Conservation (phyloP, 2,113 vertebrate species). For the Paramisgurnus dabryanus region DNA sequence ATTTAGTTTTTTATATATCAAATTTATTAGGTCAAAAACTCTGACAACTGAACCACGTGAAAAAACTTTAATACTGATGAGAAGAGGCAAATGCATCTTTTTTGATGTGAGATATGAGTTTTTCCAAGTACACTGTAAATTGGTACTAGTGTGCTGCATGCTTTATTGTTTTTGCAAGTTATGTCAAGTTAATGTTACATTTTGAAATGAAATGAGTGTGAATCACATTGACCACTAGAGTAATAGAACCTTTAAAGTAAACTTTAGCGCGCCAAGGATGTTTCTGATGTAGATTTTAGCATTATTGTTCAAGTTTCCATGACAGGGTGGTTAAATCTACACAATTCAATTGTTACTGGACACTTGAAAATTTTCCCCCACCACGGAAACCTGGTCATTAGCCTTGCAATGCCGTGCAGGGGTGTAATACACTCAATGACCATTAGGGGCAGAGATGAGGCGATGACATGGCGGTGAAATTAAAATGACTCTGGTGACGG, state of each 20-base stretch:
- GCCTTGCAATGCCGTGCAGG: slow-evolving; percentile 38
- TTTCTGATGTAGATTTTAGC: slow-evolving; percentile 40
- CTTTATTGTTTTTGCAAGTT: slow-evolving; percentile 11
- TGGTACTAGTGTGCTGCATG: slow-evolving; percentile 11
- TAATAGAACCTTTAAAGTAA: background rate
- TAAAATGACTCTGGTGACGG: slow-evolving; percentile 59
- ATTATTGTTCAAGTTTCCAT: slow-evolving; percentile 52
- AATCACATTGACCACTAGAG: slow-evolving; percentile 12
- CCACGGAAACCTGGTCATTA: slow-evolving; percentile 47
- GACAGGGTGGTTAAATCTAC: slow-evolving; percentile 41
- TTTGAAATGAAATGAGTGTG: slow-evolving; percentile 24
- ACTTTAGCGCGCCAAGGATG: background rate
- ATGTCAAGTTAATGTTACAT: background rate
- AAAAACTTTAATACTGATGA: slow-evolving; percentile 77
- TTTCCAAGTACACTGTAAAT: background rate
- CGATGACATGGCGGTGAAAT: slow-evolving; percentile 70
- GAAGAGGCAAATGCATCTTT: slow-evolving; percentile 55
- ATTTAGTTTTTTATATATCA: slow-evolving; percentile 48
- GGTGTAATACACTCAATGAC: slow-evolving; percentile 56
- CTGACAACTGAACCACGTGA: slow-evolving; percentile 86
- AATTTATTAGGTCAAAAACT: slow-evolving; percentile 67
- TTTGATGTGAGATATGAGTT: slow-evolving; percentile 12
- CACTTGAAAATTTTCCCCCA: slow-evolving; percentile 14
- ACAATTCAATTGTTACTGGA: background rate
- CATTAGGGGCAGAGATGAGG: slow-evolving; percentile 58